These are phyloP conservation scores for Cheilosia vulpina DNA, from an alignment of 2,888 invertebrate genomes.

Conservation along the genomic window DNA sequence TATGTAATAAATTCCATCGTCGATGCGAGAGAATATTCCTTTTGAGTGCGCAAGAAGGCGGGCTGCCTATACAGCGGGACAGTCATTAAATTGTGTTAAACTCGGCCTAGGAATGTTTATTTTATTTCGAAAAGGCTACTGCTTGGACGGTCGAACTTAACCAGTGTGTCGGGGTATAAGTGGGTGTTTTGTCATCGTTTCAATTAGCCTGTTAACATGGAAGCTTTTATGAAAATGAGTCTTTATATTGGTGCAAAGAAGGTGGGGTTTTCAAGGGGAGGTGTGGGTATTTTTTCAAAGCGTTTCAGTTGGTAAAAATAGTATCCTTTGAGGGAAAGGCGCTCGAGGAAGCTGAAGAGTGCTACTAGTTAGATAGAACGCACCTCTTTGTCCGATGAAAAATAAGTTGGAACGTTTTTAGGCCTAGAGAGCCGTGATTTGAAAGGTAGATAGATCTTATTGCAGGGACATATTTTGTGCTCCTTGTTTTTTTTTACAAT, in stretches of 20 bases:
- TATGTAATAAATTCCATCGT: conserved; percentile 69
- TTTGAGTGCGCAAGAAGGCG: conserved; percentile 10
- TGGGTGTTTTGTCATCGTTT: conserved; percentile 70
- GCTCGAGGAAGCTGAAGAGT: no score
- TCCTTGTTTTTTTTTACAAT: no score
- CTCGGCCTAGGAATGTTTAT: conserved; percentile 55
- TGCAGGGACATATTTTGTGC: no score
- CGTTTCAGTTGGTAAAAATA: no score
- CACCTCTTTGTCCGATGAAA: no score
- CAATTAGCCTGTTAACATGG: conserved; percentile 65
- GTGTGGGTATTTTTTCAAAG: neutral
- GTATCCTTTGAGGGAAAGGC: no score
- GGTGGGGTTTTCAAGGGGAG: neutral
- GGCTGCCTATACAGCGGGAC: conserved; percentile 33
- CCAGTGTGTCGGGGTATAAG: conserved; percentile 16
- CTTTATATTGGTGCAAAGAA: neutral
- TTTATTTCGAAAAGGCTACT: conserved; percentile 31
- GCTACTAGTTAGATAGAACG: no score
- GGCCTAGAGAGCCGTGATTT: no score
- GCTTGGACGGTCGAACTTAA: neutral
- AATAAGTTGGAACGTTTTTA: no score
- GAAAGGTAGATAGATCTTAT: no score
- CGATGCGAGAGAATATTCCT: conserved; percentile 38
- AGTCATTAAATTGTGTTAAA: conserved; percentile 57
- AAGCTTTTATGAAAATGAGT: conserved; percentile 33